Percentiles rank a stretch among this genome's conserved stretches.
Evolutionary conservation across 1,140 invertebrate genomes (phyloP).

Genomic region (Notospermus geniculatus): DNA sequence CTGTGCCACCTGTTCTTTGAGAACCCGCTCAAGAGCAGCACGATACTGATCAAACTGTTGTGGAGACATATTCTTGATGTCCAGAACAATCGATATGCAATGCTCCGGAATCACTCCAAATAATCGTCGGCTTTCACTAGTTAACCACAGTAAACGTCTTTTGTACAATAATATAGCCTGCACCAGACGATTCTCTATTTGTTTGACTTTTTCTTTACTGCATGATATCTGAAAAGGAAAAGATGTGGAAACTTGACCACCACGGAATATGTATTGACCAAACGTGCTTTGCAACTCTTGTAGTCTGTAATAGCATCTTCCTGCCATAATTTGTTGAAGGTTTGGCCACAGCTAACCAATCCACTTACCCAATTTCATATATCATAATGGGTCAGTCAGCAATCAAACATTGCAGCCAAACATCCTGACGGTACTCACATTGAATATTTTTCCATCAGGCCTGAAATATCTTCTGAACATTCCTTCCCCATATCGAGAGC

Average conservation of each 20-base stretch:
- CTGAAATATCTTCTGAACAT: conserved; percentile 42
- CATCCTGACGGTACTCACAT: conserved; percentile 36
- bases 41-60: conserved; percentile 53
- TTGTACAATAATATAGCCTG: conserved; percentile 48
- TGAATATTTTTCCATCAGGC: conserved; percentile 47
- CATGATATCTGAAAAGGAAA: conserved; percentile 34
- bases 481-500: conserved; percentile 46
- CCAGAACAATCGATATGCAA: conserved; percentile 47
- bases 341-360: too few relatives aligned
- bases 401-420: too few relatives aligned
- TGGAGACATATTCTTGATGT: conserved; percentile 48
- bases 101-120: conserved; percentile 55
- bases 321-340: too few relatives aligned
- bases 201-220: conserved; percentile 41
- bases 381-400: too few relatives aligned
- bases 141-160: conserved; percentile 51
- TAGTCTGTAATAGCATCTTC: too few relatives aligned
- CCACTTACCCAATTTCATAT: too few relatives aligned
- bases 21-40: conserved; percentile 44
- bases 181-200: conserved; percentile 41
- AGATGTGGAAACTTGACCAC: too few relatives aligned
- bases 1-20: conserved; percentile 51
- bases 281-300: too few relatives aligned
- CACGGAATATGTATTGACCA: too few relatives aligned
- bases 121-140: conserved; percentile 50